Conservation (phyloP, 2,113 vertebrate species). For the Setophaga kirtlandii region DNA sequence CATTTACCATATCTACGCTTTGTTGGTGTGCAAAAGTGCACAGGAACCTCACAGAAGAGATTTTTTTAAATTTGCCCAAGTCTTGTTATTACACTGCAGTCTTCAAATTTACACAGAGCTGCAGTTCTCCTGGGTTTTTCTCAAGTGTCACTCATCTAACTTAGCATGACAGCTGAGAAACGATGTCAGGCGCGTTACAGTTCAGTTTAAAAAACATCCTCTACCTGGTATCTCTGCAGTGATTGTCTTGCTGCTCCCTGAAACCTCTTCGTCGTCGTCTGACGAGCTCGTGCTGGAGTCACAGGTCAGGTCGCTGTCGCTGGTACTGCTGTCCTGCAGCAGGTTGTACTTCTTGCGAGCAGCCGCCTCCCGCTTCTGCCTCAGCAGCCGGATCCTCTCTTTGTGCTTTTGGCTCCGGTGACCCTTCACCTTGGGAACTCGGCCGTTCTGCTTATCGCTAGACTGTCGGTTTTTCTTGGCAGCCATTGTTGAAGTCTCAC, state of each 20-base stretch:
- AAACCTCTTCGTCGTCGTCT: slow-evolving; percentile 87
- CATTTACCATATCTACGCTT: slow-evolving; percentile 35
- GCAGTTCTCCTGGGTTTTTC: slow-evolving; percentile 70
- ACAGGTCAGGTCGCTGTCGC: slow-evolving; percentile 97
- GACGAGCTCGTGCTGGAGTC: slow-evolving; percentile 93
- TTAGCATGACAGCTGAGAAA: slow-evolving; percentile 74
- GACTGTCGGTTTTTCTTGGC: slow-evolving; percentile 96
- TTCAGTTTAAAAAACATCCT: slow-evolving; percentile 84
- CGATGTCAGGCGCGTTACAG: slow-evolving; percentile 66
- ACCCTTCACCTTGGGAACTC: slow-evolving; percentile 86
- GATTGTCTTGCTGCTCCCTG: slow-evolving; percentile 95
- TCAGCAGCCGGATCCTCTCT: slow-evolving; percentile 90
- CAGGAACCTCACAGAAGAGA: slow-evolving; percentile 54
- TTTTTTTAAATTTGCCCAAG: slow-evolving; percentile 22
- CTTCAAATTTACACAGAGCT: slow-evolving; percentile 78
- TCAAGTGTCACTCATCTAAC: slow-evolving; percentile 75
- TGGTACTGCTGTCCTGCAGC: slow-evolving; percentile 99
- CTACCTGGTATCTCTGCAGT: slow-evolving; percentile 98
- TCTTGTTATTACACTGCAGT: slow-evolving; percentile 72
- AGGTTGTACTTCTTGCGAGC: slow-evolving; percentile 95
- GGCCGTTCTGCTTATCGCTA: slow-evolving; percentile 90
- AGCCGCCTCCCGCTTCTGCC: slow-evolving; percentile 94
- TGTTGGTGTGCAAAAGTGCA: slow-evolving; percentile 61
- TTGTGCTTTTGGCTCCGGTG: slow-evolving; percentile 96
- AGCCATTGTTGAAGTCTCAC: slow-evolving; percentile 90